Base-by-base conservation (phyloP, 2,113 vertebrate species). In the Dinomys branickii region DNA sequence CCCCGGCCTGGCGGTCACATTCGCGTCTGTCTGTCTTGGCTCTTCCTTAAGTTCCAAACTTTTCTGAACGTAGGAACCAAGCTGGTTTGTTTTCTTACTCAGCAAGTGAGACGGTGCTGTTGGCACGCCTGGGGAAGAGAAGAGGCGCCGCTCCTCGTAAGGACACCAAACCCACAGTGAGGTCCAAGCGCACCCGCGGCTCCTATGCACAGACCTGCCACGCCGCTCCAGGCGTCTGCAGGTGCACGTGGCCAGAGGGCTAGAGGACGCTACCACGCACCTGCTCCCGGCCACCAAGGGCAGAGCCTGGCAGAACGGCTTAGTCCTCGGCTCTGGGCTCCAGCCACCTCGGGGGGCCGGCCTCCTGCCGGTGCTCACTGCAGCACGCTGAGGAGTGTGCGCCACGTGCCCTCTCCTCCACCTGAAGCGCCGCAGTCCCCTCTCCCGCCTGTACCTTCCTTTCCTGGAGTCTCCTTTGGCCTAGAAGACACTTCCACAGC, bases 391-490 rank as follows among this genome's bases (percentile, higher is more conserved):
- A 50, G 47, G 47, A 91, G n/a, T 71, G 88, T 85, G 58, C 30
- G 65, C 5, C 50, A 80, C 86, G 78, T n/a, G 54, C 20, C 88
- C 85, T 88, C 95, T 67, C 75, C 44, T 89, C 58, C 4, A 9
- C 8, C 16, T n/a, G n/a, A n/a, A n/a, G n/a, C n/a, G n/a, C n/a
- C n/a, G n/a, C n/a, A n/a, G n/a, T n/a, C n/a, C 28, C 71, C 35
- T 24, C 38, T 89, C 61, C 35, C 38, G 88, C 78, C 85, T 97
- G 95, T 80, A 87, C 41, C 97, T 94, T 95, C 96, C 97, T 94
- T 81, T 73, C 97, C 91, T 85, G 94, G 75, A 90, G 95, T 96
- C 94, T 90, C 26, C 13, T 77, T 16, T 93, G 87, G 16, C 61
- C 33, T 17, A 88, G 77, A 94, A 96, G 90, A 97, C 30, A 92